Percentiles rank a stretch among this genome's conserved stretches.
These are phyloP conservation scores for Cossypha niveicapilla DNA, from an alignment of 2,797 vertebrate genomes.

Conservation along the genomic window DNA sequence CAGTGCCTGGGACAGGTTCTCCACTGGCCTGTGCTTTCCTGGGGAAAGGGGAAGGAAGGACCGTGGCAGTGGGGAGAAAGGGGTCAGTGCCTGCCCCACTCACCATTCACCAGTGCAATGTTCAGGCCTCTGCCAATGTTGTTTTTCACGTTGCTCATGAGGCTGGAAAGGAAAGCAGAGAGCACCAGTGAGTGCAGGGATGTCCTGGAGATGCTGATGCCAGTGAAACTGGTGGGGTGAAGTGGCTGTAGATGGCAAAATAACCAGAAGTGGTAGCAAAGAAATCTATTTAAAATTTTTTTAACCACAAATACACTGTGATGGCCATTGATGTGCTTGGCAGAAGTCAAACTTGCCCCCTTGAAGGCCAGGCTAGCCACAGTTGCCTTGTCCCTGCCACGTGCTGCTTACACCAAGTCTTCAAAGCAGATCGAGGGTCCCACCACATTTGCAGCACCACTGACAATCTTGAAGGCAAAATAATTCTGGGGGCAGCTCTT, in stretches of 20 bases:
- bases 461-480: conserved; percentile 81
- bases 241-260: neutral
- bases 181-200: neutral
- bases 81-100: neutral
- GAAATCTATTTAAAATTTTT: neutral
- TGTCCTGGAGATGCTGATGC: neutral
- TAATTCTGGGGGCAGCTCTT: conserved; percentile 69
- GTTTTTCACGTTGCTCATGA: conserved; percentile 84
- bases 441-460: conserved; percentile 82
- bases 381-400: accelerated
- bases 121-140: conserved; percentile 87
- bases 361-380: neutral
- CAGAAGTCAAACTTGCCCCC: neutral
- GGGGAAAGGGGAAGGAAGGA: neutral
- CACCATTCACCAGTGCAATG: conserved; percentile 84
- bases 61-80: accelerated
- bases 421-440: conserved; percentile 89
- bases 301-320: neutral
- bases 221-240: neutral
- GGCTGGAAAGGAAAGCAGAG: conserved; percentile 65
- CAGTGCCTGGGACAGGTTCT: neutral
- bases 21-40: neutral
- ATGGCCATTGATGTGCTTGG: neutral
- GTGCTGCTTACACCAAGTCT: conserved; percentile 73
- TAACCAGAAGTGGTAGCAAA: neutral